Evolutionary conservation across 2,113 vertebrate genomes (phyloP), one percentile per base, ranked within the genome.

Genomic region (Castor canadensis): DNA sequence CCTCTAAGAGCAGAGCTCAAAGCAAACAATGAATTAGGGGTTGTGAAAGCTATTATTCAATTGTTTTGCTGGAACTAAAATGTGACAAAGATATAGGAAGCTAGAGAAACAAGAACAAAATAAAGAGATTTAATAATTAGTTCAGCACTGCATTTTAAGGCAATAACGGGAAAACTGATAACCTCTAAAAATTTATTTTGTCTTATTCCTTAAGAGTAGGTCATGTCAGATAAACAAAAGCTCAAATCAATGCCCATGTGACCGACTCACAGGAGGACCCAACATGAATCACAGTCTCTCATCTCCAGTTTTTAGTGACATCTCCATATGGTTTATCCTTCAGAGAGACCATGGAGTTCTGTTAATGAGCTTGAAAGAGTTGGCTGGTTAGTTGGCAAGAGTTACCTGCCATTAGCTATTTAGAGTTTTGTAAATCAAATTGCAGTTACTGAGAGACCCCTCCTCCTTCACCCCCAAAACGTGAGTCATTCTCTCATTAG

Each of bases 331-430:
- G 97, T 98, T 97, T 95, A 96, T 92, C 95, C 95, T 96, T 98
- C 84, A 97, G 86, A 89, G 95, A 97, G 92, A 95, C 93, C 94
- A 97, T 95, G 80, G 95, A 96, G 94, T 91, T 97, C 95, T 91
- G 96, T 96, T 97, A 97, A 96, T 96, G 95, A 97, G 95, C 96
- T 97, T 93, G 83, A 75, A 95, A 97, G 92, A 97, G 91, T 96
- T 97, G 96, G 95, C 94, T 96, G 94, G 79, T 93, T 95, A 96
- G 96, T 97, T 97, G 97, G 97, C 97, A 98, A 96, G 96, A 96
- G 89, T 96, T 97, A 97, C 97, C 97, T 97, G 96, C 96, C 96
- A 97, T 96, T 97, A 97, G 96, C 97, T 97, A 92, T 97, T 98
- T 96, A 93, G 95, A 96, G 89, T 98, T 97, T 96, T 97, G 85